Conservation (phyloP, 2,113 vertebrate genomes). For the Istiophorus platypterus region DNA sequence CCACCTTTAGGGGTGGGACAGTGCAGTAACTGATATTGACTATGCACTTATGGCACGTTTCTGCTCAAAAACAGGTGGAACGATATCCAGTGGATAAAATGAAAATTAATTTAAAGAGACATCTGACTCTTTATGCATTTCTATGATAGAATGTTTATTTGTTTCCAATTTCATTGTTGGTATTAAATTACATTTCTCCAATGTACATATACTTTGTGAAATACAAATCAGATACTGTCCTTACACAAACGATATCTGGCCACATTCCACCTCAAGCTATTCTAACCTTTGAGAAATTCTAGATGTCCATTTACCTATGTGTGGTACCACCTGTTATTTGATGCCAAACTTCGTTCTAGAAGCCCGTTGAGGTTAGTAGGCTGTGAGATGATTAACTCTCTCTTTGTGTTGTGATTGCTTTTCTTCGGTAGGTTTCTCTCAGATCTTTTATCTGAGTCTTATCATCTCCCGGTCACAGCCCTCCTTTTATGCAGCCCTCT, state of each 20-base stretch:
- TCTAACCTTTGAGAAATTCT: constrained; percentile 40
- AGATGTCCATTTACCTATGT: constrained; percentile 59
- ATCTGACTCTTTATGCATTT: not conserved
- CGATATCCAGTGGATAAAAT: not conserved
- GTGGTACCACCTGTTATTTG: constrained; percentile 75
- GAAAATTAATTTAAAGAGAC: not conserved
- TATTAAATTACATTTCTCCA: not conserved
- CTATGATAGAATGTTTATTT: not conserved
- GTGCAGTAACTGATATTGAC: not conserved
- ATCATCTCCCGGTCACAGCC: constrained; percentile 70
- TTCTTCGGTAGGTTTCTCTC: constrained; percentile 72
- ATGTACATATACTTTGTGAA: not conserved
- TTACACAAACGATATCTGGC: constrained; percentile 43
- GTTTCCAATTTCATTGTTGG: not conserved
- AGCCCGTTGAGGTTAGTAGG: constrained; percentile 61
- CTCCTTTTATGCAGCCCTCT: constrained; percentile 68
- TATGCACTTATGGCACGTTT: not conserved
- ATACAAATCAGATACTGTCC: constrained; percentile 19
- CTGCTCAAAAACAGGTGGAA: not conserved
- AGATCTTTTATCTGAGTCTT: constrained; percentile 81
- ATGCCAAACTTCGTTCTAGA: constrained; percentile 73
- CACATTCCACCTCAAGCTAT: constrained; percentile 45
- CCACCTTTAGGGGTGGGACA: not conserved
- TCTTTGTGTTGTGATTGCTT: constrained; percentile 77
- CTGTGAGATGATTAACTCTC: constrained; percentile 82